Evolutionary conservation across 2,888 invertebrate genomes (phyloP).

Genomic region (Drepanosiphum platanoidis): DNA sequence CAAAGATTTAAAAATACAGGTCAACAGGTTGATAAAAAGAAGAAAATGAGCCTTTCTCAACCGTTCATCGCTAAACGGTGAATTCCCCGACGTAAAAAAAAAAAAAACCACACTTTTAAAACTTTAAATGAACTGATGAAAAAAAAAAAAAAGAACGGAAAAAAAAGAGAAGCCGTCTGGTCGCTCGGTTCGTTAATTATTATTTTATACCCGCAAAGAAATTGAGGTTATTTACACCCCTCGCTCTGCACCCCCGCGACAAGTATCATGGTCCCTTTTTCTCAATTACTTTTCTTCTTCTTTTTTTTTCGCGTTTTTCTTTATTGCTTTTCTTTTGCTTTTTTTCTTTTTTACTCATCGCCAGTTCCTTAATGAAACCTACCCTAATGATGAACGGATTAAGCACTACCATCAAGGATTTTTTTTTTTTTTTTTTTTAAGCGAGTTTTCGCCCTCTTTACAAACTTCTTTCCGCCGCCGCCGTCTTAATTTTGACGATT

Average conservation of each 20-base stretch:
- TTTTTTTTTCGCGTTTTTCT: slow-evolving; percentile 25
- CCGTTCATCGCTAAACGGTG: slow-evolving; percentile 44
- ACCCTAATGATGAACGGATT: slow-evolving; percentile 61
- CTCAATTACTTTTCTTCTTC: slow-evolving; percentile 50
- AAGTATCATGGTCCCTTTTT: slow-evolving; percentile 51
- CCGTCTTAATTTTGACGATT: slow-evolving; percentile 9
- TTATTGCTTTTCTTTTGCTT: slow-evolving; percentile 1
- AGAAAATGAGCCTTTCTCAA: slow-evolving; percentile 38
- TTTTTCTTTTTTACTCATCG: slow-evolving; percentile 25
- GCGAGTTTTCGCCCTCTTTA: slow-evolving; percentile 43
- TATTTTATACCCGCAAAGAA: slow-evolving; percentile 54
- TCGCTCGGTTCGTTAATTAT: slow-evolving; percentile 53
- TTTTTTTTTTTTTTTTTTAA: background rate
- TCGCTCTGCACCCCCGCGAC: slow-evolving; percentile 22
- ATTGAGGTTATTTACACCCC: slow-evolving; percentile 47
- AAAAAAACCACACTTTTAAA: slow-evolving; percentile 53
- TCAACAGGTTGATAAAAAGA: slow-evolving; percentile 57
- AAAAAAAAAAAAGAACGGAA: slow-evolving; percentile 36
- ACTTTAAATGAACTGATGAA: slow-evolving; percentile 54
- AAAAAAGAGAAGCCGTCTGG: slow-evolving; percentile 34
- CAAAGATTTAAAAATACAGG: slow-evolving; percentile 26
- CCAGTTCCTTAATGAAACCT: slow-evolving; percentile 60
- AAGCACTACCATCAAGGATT: slow-evolving; percentile 21
- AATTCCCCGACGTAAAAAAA: slow-evolving; percentile 19
- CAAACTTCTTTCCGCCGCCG: slow-evolving; percentile 3